These are phyloP conservation scores for Lithobates pipiens DNA, from an alignment of 2,797 vertebrate genomes.

Conservation along the genomic window DNA sequence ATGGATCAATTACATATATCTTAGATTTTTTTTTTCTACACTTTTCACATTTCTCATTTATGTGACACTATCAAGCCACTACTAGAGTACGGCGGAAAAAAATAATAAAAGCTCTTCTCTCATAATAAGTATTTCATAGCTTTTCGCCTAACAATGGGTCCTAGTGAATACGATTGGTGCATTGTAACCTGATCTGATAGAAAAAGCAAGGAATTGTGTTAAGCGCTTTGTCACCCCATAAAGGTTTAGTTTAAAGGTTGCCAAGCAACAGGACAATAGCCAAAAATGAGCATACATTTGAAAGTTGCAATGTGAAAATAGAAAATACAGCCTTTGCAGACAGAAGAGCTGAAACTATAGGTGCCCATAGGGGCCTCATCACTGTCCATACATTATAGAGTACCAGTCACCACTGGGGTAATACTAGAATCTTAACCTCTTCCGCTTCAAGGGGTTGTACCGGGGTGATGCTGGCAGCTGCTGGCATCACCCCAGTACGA, in stretches of 20 bases:
- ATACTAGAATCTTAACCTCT: too few relatives aligned
- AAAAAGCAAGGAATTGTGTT: conserved; percentile 44
- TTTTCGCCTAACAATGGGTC: conserved; percentile 26
- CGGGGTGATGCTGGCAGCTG: too few relatives aligned
- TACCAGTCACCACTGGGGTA: too few relatives aligned
- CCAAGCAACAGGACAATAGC: conserved; percentile 48
- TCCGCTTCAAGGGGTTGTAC: too few relatives aligned
- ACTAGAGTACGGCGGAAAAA: not conserved
- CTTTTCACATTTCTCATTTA: not conserved
- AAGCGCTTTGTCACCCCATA: conserved; percentile 43
- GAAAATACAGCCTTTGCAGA: conserved; percentile 26
- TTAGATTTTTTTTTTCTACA: not conserved
- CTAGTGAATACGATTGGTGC: conserved; percentile 38
- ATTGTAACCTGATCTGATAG: conserved; percentile 45
- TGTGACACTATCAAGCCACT: not conserved
- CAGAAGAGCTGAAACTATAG: not conserved
- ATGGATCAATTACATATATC: too few relatives aligned
- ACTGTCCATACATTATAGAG: too few relatives aligned
- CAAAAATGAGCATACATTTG: conserved; percentile 32
- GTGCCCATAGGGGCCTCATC: too few relatives aligned
- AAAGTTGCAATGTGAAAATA: conserved; percentile 24
- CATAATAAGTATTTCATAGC: conserved; percentile 39
- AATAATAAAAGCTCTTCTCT: conserved; percentile 19
- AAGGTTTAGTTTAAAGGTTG: conserved; percentile 45
- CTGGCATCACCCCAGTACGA: too few relatives aligned